Evolutionary conservation across 2,113 vertebrate genomes (phyloP), one percentile per base, ranked within the genome.

Genomic region (Turdus rufiventris): DNA sequence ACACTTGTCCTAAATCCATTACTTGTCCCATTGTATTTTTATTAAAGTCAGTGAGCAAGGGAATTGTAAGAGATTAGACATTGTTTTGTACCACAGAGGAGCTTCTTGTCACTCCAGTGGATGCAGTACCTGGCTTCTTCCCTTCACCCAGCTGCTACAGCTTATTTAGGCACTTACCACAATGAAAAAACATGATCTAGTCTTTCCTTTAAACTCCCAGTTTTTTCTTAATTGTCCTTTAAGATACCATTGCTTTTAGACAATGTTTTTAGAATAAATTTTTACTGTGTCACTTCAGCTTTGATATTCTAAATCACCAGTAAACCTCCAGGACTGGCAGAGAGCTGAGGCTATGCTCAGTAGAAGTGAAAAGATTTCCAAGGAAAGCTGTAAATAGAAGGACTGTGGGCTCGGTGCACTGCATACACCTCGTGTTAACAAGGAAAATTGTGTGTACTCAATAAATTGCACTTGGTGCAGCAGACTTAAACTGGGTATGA

Each of bases 11-110:
- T 92, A 87, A 89, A 93, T 92, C 86, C 73, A 61, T 94, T 96
- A 91, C 66, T 82, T 81, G 50, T 89, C 29, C 57, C 53, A 53
- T 94, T 96, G 89, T 95, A 72, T 87, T 93, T 94, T 95, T 85
- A 93, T 95, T 95, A 72, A 94, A 89, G 92, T 95, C 90, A 53
- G 40, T 38, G 74, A 89, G 70, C 74, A 89, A 85, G 89, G 74
- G 85, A 95, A 89, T 75, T 94, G 53, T 93, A 76, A 57, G 93
- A 96, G 93, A 96, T 94, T 91, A 96, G 81, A 76, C 81, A 68
- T 85, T 93, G 91, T 96, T 89, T 95, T 78, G 72, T 93, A 67
- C 60, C 31, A 43, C 72, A 57, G 57, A 77, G 43, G 72, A 92
- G 65, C 80, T 78, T 80, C 18, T 74, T 94, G 89, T 88, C 57